Percentiles rank a stretch among this genome's conserved stretches.
phyloP scores from a whole-genome alignment of 64 coral and sea anemone genomes.

The Astreopora myriophthalma region DNA sequence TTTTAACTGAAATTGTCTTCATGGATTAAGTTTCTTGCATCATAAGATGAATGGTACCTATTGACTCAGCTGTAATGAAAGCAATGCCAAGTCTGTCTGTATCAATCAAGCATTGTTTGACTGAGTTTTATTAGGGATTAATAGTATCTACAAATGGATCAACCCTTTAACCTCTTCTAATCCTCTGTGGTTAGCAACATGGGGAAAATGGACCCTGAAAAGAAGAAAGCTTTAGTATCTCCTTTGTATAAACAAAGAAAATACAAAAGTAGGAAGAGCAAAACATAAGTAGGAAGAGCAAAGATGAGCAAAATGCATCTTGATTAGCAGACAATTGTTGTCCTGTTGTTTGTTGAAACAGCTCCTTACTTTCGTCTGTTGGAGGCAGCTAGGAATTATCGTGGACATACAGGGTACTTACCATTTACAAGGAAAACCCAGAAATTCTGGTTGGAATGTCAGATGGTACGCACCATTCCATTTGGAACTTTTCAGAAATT shows the following conservation, averaged over 20 bases:
- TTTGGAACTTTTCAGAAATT: too few relatives aligned
- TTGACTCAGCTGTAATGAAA: not conserved
- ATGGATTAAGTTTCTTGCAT: not conserved
- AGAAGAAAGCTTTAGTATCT: not conserved
- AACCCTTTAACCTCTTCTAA: not conserved
- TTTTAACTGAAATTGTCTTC: not conserved
- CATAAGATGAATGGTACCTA: not conserved
- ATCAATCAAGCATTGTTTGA: too few relatives aligned
- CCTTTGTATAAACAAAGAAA: not conserved
- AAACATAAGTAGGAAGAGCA: not conserved
- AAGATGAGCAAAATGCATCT: not conserved
- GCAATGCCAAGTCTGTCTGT: not conserved
- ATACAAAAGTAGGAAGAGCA: not conserved
- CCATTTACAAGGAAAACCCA: too few relatives aligned
- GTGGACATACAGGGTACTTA: too few relatives aligned
- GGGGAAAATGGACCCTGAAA: not conserved
- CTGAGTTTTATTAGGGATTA: conserved; percentile 12
- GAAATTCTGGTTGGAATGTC: too few relatives aligned
- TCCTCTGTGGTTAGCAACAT: not conserved
- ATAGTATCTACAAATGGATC: conserved; percentile 15
- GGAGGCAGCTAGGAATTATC: too few relatives aligned
- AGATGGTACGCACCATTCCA: too few relatives aligned
- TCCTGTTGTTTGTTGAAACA: too few relatives aligned
- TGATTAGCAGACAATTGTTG: not conserved
- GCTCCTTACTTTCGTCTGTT: too few relatives aligned